Conservation (phyloP, 2,797 vertebrate species). For the Typhlichthys eigenmanni region DNA sequence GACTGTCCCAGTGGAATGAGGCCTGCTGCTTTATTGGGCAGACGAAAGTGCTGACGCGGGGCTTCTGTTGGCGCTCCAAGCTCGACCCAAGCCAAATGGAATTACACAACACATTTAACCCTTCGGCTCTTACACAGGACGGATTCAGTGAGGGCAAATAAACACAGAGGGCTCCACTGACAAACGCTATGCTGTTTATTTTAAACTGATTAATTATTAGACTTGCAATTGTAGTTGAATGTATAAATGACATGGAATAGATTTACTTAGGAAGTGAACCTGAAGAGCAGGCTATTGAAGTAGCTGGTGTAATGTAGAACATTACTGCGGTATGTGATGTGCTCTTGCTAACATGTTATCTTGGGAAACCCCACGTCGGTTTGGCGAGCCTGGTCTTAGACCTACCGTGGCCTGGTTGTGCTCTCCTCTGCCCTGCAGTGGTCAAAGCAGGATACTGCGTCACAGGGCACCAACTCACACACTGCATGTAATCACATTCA, state of each 20-base stretch:
- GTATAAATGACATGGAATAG: too few relatives aligned
- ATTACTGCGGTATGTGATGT: neutral
- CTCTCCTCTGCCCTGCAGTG: constrained; percentile 69
- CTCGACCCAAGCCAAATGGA: constrained; percentile 73
- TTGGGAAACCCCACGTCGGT: constrained; percentile 35
- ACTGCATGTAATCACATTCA: constrained; percentile 24
- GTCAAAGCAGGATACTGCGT: constrained; percentile 58
- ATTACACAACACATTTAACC: constrained; percentile 74
- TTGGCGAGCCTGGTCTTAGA: constrained; percentile 27
- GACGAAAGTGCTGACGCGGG: constrained; percentile 80
- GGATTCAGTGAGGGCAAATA: constrained; percentile 9
- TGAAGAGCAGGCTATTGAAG: constrained; percentile 10
- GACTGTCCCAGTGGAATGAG: constrained; percentile 74
- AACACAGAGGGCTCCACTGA: constrained; percentile 10
- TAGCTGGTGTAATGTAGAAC: neutral
- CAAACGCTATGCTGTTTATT: constrained; percentile 4
- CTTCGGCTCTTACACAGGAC: constrained; percentile 37
- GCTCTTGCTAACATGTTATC: constrained; percentile 11
- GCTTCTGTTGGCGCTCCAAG: constrained; percentile 68
- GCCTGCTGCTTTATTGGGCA: constrained; percentile 79
- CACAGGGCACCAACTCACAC: constrained; percentile 36
- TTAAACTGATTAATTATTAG: neutral
- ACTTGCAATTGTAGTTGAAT: too few relatives aligned
- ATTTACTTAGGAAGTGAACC: too few relatives aligned
- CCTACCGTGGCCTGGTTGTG: constrained; percentile 8